Percentiles rank a stretch among this genome's conserved stretches.
phyloP scores from a whole-genome alignment of 2,888 invertebrate species.

The Petrophora chlorosata region DNA sequence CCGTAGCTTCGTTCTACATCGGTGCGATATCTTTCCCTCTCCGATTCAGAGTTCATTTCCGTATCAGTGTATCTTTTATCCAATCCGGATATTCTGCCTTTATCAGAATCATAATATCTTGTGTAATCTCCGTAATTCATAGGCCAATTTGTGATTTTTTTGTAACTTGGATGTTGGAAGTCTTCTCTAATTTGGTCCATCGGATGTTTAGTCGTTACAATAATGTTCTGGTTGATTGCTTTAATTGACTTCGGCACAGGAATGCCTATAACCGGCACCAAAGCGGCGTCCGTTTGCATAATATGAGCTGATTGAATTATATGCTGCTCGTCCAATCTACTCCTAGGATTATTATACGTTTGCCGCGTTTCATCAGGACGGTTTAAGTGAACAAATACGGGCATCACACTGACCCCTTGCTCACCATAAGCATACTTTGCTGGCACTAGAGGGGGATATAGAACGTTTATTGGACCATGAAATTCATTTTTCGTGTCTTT shows the following conservation, averaged over 20 bases:
- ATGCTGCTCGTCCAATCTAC: constrained; percentile 1
- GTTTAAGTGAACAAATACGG: constrained; percentile 1
- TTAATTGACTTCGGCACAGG: constrained; percentile 50
- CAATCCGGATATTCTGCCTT: too few species aligned
- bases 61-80: not conserved
- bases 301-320: constrained; percentile 27
- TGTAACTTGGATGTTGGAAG: constrained; percentile 1
- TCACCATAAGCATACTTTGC: constrained; percentile 1
- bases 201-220: constrained; percentile 50
- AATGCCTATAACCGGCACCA: constrained; percentile 63
- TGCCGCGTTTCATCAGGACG: too few species aligned
- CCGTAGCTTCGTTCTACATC: too few species aligned
- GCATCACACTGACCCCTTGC: not conserved
- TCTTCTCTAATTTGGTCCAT: constrained; percentile 5
- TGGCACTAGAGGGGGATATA: constrained; percentile 10
- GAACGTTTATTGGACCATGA: constrained; percentile 16
- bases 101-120: not conserved
- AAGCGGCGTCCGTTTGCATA: constrained; percentile 66
- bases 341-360: too few species aligned
- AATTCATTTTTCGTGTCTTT: constrained; percentile 21
- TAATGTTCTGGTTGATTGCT: constrained; percentile 59
- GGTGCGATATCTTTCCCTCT: not conserved
- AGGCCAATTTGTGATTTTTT: not conserved
- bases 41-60: too few species aligned
- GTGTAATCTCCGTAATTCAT: not conserved